A percentile compares a stretch with the other conserved stretches of the same genome.
Conservation (phyloP, 2,888 invertebrate genomes). For the Cerastis rubricosa region DNA sequence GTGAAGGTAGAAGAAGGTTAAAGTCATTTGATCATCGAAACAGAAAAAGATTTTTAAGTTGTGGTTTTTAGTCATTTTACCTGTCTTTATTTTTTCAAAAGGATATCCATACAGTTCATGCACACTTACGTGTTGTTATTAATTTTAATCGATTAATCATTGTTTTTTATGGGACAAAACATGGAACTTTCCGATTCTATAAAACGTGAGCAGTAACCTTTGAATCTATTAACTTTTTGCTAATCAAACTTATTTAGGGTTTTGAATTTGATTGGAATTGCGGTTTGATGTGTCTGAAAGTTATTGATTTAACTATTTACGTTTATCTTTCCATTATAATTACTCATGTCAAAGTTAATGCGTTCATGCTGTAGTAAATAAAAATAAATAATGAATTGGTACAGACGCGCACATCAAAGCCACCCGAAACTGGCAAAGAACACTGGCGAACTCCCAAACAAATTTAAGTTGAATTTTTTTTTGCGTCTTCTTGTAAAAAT, state of each 20-base stretch:
- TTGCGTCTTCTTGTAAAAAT: too few species aligned
- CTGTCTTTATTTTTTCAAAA: background rate
- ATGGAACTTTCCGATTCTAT: conserved; percentile 18
- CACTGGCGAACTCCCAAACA: too few species aligned
- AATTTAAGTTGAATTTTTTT: too few species aligned
- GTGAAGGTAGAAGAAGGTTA: background rate
- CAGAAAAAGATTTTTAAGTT: background rate
- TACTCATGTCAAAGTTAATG: background rate
- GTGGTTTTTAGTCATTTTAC: background rate
- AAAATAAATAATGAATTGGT: background rate
- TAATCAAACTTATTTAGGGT: background rate
- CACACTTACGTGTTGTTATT: background rate
- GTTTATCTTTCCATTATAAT: background rate
- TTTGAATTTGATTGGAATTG: background rate
- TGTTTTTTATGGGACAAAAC: conserved; percentile 9
- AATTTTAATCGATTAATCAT: background rate
- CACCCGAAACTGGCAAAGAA: too few species aligned
- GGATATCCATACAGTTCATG: background rate
- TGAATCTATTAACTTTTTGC: conserved; percentile 27
- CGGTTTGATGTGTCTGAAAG: background rate
- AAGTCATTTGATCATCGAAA: background rate
- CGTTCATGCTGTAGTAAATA: background rate
- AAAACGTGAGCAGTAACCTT: background rate
- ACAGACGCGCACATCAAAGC: too few species aligned
- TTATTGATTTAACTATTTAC: background rate